Conservation (phyloP, 2,113 vertebrate genomes). For the Taxidea taxus region DNA sequence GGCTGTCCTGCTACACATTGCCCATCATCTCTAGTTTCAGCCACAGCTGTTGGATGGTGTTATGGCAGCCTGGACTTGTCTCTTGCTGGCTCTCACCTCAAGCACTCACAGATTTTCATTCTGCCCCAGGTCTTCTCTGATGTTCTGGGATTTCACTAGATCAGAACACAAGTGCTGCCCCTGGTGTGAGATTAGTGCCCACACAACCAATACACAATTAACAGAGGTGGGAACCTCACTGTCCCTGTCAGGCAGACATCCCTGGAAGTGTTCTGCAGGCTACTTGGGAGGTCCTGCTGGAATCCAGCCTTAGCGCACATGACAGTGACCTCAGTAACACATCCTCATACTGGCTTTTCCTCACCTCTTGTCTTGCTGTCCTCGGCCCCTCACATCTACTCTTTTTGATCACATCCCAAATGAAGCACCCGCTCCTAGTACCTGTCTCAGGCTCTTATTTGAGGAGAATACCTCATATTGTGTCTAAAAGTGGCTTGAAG, state of each 20-base stretch:
- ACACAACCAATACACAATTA: not conserved
- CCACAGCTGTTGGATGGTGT: not conserved
- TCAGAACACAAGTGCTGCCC: not conserved
- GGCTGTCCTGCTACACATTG: too few species aligned
- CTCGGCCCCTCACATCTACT: not conserved
- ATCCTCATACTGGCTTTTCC: not conserved
- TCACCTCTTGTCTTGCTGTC: not conserved
- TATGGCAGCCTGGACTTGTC: rapidly evolving
- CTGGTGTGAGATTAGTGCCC: too few species aligned
- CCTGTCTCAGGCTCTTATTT: not conserved
- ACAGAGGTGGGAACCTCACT: not conserved
- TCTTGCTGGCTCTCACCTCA: not conserved
- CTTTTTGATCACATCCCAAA: not conserved
- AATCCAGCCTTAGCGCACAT: not conserved
- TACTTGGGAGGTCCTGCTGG: too few species aligned
- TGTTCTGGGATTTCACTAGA: not conserved
- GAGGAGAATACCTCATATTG: not conserved
- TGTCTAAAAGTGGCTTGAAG: not conserved
- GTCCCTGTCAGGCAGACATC: too few species aligned
- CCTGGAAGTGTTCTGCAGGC: not conserved
- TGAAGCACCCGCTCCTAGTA: not conserved
- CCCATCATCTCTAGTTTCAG: not conserved
- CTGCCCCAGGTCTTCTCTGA: not conserved
- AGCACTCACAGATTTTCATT: not conserved
- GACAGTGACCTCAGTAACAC: not conserved